Evolutionary conservation across 2,888 invertebrate genomes (phyloP).

Genomic region (Yponomeuta malinellus): DNA sequence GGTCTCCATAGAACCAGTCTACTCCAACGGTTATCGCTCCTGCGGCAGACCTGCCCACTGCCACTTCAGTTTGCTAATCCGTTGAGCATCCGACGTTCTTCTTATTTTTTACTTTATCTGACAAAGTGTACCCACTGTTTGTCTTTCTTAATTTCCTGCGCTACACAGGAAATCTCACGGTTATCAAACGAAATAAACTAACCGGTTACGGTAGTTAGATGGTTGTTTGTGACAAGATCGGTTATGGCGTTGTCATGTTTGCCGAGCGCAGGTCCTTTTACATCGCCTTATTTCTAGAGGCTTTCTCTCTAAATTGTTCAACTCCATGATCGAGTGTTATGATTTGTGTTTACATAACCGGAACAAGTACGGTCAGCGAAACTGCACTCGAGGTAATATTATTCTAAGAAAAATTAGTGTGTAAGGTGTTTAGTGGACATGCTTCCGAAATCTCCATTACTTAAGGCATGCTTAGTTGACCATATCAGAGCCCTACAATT

Average conservation of each 20-base stretch:
- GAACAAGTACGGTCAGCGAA: slow-evolving; percentile 6
- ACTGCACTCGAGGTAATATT: not conserved
- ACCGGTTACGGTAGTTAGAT: not conserved
- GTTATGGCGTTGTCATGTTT: not conserved
- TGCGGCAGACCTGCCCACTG: no score
- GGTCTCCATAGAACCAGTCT: no score
- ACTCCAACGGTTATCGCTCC: no score
- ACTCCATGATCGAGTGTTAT: slow-evolving; percentile 9
- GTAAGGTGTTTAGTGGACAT: not conserved
- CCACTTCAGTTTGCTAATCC: no score
- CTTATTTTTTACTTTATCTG: no score
- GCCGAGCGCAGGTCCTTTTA: not conserved
- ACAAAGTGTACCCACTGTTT: not conserved
- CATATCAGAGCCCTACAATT: no score
- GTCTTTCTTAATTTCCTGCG: not conserved
- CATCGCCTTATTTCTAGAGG: slow-evolving; percentile 4
- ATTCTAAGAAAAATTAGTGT: not conserved
- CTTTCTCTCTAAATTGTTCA: slow-evolving; percentile 11
- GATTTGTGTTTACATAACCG: slow-evolving; percentile 12
- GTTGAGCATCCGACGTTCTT: no score
- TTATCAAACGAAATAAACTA: not conserved
- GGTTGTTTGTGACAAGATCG: slow-evolving; percentile 1
- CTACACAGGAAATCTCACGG: not conserved
- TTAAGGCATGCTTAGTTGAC: no score
- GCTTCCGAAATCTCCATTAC: no score